Base-by-base conservation (phyloP, 1,140 invertebrate genomes). In the Brachionus asplanchnoidis region DNA sequence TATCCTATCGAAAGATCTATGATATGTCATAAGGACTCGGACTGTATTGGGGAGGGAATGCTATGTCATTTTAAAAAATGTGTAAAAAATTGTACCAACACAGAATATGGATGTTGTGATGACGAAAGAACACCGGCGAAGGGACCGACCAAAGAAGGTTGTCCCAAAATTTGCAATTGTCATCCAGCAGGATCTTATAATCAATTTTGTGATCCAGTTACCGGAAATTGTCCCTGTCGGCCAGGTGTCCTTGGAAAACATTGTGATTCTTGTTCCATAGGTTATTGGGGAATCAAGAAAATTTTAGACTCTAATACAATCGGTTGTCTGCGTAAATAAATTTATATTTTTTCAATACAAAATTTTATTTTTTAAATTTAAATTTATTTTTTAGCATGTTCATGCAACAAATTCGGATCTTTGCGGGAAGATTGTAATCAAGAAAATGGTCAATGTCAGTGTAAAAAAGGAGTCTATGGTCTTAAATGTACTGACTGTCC, bases 381-480 rank as follows among this genome's bases (percentile, higher is more conserved):
- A n/a, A n/a, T n/a, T n/a, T n/a, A n/a, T n/a, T 1, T 7, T 75
- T 53, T 50, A 44, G 82, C 82, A 4, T 84, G 82, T 26, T 28
- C 36, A 20, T 84, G 82, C 23, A 53, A 84, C 50, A 50, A 53
- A 84, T 50, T 46, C 44, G 85, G 85, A 14, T 66, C 60, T 6
- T 3, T 44, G 2, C 82, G 85, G 50, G 36, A 66, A 56, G 66
- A 85, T 50, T 91, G 90, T 88, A 88, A 91, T 86, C 87, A 88
- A 40, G 85, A 87, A 4, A 93, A 91, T 28, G 96, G 96, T 8
- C 92, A 93, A 86, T 98, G 96, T 89, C 89, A 91, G 36, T 98
- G 96, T 90, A 94, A 94, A 86, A 91, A 92, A 4, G 95, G 95
- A 6, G 93, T 97, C 0, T 93, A 92, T 14, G 95, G 95, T 1